Evolutionary conservation across 2,888 invertebrate species (phyloP).

Genomic region (Drosophila borealis): DNA sequence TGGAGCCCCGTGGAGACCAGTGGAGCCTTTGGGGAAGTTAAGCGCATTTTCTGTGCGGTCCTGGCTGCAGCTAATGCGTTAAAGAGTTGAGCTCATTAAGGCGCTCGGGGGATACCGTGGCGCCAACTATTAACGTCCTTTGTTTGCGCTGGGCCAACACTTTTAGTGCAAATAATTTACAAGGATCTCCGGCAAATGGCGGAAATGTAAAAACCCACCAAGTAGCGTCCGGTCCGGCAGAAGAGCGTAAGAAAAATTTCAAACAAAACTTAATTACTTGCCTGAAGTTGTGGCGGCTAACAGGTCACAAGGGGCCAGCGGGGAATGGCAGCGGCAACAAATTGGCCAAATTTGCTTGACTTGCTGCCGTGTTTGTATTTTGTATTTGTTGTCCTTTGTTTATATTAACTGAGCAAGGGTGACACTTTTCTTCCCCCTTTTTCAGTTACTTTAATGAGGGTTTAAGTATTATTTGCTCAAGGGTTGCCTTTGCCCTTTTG

Average conservation of each 20-base stretch:
- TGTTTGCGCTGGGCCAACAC: conserved; percentile 56
- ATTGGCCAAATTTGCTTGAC: conserved; percentile 80
- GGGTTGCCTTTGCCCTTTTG: conserved; percentile 76
- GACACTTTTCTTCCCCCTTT: conserved; percentile 52
- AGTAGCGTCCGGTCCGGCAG: conserved; percentile 70
- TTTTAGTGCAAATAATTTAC: conserved; percentile 69
- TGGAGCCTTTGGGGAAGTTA: conserved; percentile 43
- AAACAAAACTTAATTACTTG: conserved; percentile 78
- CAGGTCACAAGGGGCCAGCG: background rate
- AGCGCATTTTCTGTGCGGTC: conserved; percentile 52
- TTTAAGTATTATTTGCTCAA: conserved; percentile 79
- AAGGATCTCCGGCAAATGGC: conserved; percentile 46
- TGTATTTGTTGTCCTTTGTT: conserved; percentile 70
- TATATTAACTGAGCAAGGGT: conserved; percentile 78
- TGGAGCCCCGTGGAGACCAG: background rate
- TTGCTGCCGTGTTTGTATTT: conserved; percentile 67
- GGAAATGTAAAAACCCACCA: conserved; percentile 57
- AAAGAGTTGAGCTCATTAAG: conserved; percentile 74
- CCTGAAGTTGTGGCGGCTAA: conserved; percentile 24
- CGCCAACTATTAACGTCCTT: conserved; percentile 63
- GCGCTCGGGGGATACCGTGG: conserved; percentile 14
- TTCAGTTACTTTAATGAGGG: conserved; percentile 75
- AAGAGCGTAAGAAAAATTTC: conserved; percentile 73
- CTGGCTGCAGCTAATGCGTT: conserved; percentile 71
- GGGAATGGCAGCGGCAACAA: conserved; percentile 54